Conservation (phyloP, 2,888 invertebrate species). For the Labia minor region DNA sequence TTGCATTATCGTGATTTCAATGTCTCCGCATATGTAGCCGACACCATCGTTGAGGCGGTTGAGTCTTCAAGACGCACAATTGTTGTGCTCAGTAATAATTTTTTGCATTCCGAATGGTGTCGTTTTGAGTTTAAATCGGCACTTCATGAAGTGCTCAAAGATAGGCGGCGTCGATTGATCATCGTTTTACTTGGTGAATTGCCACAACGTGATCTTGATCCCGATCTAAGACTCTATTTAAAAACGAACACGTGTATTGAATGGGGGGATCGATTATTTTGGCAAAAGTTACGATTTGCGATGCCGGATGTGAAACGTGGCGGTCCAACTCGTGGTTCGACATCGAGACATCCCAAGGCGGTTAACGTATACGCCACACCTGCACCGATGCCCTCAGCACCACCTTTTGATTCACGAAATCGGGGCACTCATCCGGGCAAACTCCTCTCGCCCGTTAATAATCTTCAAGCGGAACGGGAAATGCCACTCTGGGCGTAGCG, state of each 20-base stretch:
- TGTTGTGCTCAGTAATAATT: conserved; percentile 81
- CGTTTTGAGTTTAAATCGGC: conserved; percentile 91
- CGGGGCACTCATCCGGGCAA: background rate
- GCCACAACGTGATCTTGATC: conserved; percentile 78
- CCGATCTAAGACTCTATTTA: conserved; percentile 79
- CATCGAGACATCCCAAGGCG: conserved; percentile 20
- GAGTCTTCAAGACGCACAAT: conserved; percentile 83
- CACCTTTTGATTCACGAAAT: conserved; percentile 20
- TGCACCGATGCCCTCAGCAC: conserved; percentile 22
- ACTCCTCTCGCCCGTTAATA: background rate
- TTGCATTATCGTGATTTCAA: conserved; percentile 87
- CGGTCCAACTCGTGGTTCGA: conserved; percentile 33
- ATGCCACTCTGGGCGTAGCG: conserved; percentile 68
- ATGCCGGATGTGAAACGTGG: conserved; percentile 65
- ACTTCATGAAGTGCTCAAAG: conserved; percentile 78
- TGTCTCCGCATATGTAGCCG: conserved; percentile 76
- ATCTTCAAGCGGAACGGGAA: conserved; percentile 17
- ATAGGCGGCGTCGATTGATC: conserved; percentile 74
- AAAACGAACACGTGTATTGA: conserved; percentile 85
- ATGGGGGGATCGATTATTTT: conserved; percentile 91
- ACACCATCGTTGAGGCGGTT: conserved; percentile 85
- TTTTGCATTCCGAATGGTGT: conserved; percentile 91
- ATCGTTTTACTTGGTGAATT: conserved; percentile 83
- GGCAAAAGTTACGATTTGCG: conserved; percentile 88
- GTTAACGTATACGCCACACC: conserved; percentile 25